Evolutionary conservation across 2,113 vertebrate species (phyloP).

Genomic region (Hiodon alosoides): DNA sequence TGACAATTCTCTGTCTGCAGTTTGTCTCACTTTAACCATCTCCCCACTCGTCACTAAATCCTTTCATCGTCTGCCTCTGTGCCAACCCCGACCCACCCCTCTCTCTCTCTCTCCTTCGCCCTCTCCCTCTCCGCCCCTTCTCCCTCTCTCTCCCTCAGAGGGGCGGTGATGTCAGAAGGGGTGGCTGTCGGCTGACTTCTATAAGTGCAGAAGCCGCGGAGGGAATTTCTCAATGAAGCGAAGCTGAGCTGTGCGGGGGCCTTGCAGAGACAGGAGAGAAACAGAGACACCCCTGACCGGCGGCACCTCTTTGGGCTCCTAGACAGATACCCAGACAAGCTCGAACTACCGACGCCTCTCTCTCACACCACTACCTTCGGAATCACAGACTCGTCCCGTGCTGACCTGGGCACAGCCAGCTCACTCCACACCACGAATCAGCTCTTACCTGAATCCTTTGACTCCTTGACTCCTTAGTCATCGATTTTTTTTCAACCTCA

Average conservation of each 20-base stretch:
- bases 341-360: not conserved
- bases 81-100: not conserved
- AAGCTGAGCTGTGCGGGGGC: constrained; percentile 19
- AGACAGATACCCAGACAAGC: constrained; percentile 31
- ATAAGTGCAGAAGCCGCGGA: constrained; percentile 49
- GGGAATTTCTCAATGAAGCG: constrained; percentile 44
- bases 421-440: not conserved
- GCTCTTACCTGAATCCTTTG: too few species aligned
- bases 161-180: constrained; percentile 45
- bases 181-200: constrained; percentile 35
- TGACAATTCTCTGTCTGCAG: not conserved
- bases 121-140: not conserved
- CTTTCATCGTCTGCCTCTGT: not conserved
- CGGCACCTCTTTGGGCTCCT: constrained; percentile 18
- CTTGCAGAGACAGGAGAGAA: constrained; percentile 19
- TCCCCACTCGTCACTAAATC: not conserved
- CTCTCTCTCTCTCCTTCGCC: not conserved
- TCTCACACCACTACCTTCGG: not conserved
- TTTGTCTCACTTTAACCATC: not conserved
- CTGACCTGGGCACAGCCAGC: not conserved
- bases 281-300: constrained; percentile 12
- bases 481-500: too few species aligned
- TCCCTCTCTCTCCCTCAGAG: constrained; percentile 5
- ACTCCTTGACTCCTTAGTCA: too few species aligned
- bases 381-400: not conserved